These are phyloP conservation scores for Cliona cf. orientalis DNA, from an alignment of 37 sponge, comb jelly and placozoan species.

Conservation along the genomic window DNA sequence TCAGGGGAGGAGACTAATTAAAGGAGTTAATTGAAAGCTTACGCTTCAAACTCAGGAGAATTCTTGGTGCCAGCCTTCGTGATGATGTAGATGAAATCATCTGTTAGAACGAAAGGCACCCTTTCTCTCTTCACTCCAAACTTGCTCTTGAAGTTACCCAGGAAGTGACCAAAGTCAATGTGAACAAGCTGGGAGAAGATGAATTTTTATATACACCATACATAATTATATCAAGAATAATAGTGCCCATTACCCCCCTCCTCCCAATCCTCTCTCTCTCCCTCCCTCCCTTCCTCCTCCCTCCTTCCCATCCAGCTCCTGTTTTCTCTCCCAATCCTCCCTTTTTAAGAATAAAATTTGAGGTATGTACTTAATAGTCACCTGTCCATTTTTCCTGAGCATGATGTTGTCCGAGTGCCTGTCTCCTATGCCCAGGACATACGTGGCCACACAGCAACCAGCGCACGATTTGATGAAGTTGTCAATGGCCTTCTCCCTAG, in stretches of 20 bases:
- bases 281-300: background rate
- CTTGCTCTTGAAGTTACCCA: constrained; percentile 99
- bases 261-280: too few relatives aligned
- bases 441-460: constrained; percentile 99
- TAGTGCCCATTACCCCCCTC: background rate
- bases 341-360: too few relatives aligned
- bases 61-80: constrained; percentile 74
- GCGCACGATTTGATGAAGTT: constrained; percentile 95
- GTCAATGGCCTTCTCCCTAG: constrained; percentile 85
- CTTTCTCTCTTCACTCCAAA: constrained; percentile 96
- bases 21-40: background rate
- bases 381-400: constrained; percentile 91
- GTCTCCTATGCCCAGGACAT: constrained; percentile 97
- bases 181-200: constrained; percentile 84
- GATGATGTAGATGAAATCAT: constrained; percentile 94
- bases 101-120: constrained; percentile 95
- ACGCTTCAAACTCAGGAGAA: constrained; percentile 59
- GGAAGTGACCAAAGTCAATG: constrained; percentile 99
- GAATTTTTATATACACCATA: background rate
- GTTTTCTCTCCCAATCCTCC: too few relatives aligned
- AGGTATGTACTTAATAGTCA: too few relatives aligned
- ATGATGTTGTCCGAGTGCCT: constrained; percentile 99
- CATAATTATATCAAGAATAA: background rate
- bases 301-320: background rate
- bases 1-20: background rate